Base-by-base conservation (phyloP, 2,888 invertebrate species). In the Oscheius sp. region DNA sequence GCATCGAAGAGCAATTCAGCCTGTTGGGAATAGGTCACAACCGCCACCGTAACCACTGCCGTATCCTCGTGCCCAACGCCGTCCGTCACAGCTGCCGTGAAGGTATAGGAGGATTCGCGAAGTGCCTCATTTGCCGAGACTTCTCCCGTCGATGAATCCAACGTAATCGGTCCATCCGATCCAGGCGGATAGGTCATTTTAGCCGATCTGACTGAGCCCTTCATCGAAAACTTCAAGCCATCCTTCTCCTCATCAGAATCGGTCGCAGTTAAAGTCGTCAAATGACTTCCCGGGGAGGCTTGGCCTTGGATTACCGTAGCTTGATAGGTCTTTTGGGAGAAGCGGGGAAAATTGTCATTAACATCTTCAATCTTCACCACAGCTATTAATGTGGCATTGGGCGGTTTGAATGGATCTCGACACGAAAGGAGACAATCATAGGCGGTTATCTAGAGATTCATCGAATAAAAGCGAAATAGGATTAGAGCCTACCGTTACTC, bases 341-440 rank as follows among this genome's bases (percentile, higher is more conserved):
- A 82, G 34, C 66, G 55, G 1, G 83, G 83, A 39, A 75, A 74
- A 53, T 83, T 83, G 66, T 83, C 83, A 50, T 83, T 83, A 10
- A 78, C 75, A 65, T 82, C 82, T 23, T 70, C 46, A 0, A 78
- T 70, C 25, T 73, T 72, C 2, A 78, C 69, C 20, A 76, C 25
- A 0, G 71, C 77, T 0, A 69, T 71, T 12, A 78, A 70, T 6
- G 76, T 73, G 2, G 72, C 70, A 42, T 78, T 78, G 20, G 65
- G 69, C 8, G 76, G 73, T 31, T 74, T 72, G 46, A 73, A 72
- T 1, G 78, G 76, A 57, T 78, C 76, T 27, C 73, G 71, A 63
- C 78, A 78, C 17, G 75, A 73, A 17, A 72, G 70, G 29, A 70
- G 68, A 50, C 78, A 78, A 45, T 78, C 78, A 53, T 73, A 78